Evolutionary conservation across 1,140 invertebrate species (phyloP).

Genomic region (Leptonema lineaticorne): DNA sequence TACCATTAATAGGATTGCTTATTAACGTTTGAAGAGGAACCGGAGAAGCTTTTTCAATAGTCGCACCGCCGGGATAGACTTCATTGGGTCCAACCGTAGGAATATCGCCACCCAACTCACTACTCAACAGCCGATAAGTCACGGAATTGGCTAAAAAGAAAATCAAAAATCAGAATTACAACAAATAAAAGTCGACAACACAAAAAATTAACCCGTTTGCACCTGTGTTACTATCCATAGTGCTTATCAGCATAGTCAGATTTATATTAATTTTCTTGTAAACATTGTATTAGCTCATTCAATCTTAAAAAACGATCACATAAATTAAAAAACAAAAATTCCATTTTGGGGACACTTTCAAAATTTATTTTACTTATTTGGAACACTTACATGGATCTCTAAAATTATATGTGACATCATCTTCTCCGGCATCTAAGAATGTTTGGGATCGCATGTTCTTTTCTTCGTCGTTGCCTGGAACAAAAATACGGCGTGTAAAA

Average conservation of each 20-base stretch:
- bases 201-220: background rate
- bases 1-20: slow-evolving; percentile 37
- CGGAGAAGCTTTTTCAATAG: slow-evolving; percentile 13
- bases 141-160: slow-evolving; percentile 22
- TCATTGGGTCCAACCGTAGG: slow-evolving; percentile 4
- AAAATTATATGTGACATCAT: slow-evolving; percentile 36
- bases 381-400: slow-evolving; percentile 25
- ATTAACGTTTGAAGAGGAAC: slow-evolving; percentile 30
- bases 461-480: slow-evolving; percentile 36
- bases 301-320: background rate
- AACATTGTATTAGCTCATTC: background rate
- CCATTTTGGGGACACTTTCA: background rate
- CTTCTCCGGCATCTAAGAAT: slow-evolving; percentile 37
- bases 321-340: background rate
- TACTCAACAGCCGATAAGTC: slow-evolving; percentile 35
- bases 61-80: slow-evolving; percentile 16
- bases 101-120: slow-evolving; percentile 27
- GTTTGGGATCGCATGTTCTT: slow-evolving; percentile 25
- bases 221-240: background rate
- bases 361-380: background rate
- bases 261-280: background rate
- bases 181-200: background rate
- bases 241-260: background rate
- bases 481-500: background rate
- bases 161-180: background rate